Evolutionary conservation across 2,113 vertebrate species (phyloP), one percentile per base, ranked within the genome.

Genomic region (Sorex fumeus): DNA sequence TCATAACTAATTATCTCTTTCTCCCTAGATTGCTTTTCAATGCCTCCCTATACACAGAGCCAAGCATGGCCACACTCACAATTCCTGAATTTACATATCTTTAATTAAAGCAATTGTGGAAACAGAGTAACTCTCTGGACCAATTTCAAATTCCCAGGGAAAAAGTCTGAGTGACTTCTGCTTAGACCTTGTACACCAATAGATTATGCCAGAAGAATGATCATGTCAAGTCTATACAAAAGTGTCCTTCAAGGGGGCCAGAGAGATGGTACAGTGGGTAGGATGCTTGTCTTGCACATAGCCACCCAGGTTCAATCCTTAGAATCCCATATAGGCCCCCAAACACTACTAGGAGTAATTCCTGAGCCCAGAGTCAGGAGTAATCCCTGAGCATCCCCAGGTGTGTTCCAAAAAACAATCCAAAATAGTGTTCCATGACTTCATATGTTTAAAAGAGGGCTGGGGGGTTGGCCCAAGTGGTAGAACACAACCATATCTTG

Each of bases 101-200:
- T 94, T 84, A 94, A 87, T 94, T 89, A 88, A 91, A 87, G 45
- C n/a, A 18, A 53, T 91, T 62, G 28, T 30, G 88, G 72, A 87
- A 88, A 81, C 18, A 23, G 19, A 78, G 45, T 66, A 43, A 60
- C 27, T 92, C 66, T 86, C 47, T 90, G 66, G 34, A 91, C 10
- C n/a, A 86, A 94, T 84, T 94, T 67, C 81, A 94, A 87, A 62
- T 93, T 75, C 47, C 18, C 62, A 87, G 90, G 57, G 62, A 43
- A 32, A 90, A 78, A 53, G 25, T 50, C 18, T 28, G 27, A 85
- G 62, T 53, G 28, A 40, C 21, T 53, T 72, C 69, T 72, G 62
- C 43, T 69, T 50, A 69, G 75, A 12, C n/a, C 21, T 62, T 6
- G 30, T 60, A 28, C 62, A 57, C 36, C 77, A 84, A 70, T 0